Base-by-base conservation (phyloP, 2,113 vertebrate species). In the Dunckerocampus dactyliophorus region DNA sequence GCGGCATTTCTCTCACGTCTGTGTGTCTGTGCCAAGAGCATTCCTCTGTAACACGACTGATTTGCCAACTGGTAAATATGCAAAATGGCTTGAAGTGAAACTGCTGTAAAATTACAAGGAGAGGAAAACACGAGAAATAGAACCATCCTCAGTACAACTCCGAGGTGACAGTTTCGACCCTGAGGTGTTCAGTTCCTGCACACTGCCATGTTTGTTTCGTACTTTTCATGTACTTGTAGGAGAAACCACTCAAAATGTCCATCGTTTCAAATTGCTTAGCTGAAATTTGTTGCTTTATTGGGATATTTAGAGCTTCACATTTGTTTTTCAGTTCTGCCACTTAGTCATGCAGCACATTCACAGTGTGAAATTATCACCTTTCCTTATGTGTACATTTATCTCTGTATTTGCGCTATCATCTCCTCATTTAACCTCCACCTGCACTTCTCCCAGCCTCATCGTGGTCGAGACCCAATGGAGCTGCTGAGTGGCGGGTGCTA, bases 381-480 rank as follows among this genome's bases (percentile, higher is more conserved):
- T 64, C 59, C 45, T 63, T 50, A 59, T 71, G 75, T 74, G 55
- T 62, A 47, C 47, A n/a, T 66, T 24, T 67, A 42, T 63, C 19
- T 75, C 59, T 82, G 48, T 68, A 45, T 45, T 45, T 73, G 66
- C 21, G 9, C 47, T 61, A 21, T 65, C 9, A 11, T 6, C 68
- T 20, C 72, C 17, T 59, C 52, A 50, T 67, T 74, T 47, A 65
- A 54, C 17, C 19, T 31, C 8, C 46, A 42, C n/a, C 12, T 42
- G 55, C 4, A 5, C 31, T 47, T 16, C 16, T 28, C 15, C 21
- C 52, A 98, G 95, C 94, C 96, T 28, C 94, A 95, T 77, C 91
- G 92, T 43, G 95, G 94, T 17, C 92, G 92, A 84, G 95, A 95
- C 82, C 95, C 95, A 1, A 73, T 97, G 85, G 95, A 99, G 84